Evolutionary conservation across 2,113 vertebrate species (phyloP).

Genomic region (Cryptomyrus ogoouensis): DNA sequence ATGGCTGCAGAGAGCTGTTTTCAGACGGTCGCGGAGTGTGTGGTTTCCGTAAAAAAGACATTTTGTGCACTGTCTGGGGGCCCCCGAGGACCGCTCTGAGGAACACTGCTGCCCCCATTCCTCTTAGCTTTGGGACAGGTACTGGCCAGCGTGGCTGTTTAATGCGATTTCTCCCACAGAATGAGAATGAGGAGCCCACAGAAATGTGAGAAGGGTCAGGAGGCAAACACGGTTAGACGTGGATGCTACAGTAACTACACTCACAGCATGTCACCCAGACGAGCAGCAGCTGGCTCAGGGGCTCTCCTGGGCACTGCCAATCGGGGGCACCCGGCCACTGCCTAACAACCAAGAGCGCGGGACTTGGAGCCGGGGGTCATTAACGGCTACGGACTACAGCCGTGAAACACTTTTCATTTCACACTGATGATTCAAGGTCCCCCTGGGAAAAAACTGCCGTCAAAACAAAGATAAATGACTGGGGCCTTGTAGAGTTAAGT

Average conservation of each 20-base stretch:
- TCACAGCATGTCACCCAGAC: neutral
- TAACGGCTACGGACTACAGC: neutral
- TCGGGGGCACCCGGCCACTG: neutral
- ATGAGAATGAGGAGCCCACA: neutral
- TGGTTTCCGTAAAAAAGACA: neutral
- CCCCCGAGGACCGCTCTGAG: neutral
- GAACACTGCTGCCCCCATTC: neutral
- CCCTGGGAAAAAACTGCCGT: neutral
- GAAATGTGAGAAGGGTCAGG: neutral
- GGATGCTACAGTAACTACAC: neutral
- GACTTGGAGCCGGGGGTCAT: neutral
- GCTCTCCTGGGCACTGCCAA: neutral
- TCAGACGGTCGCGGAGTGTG: neutral
- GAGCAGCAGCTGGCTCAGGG: neutral
- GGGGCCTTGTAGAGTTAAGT: neutral
- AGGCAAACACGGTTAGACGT: neutral
- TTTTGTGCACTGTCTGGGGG: neutral
- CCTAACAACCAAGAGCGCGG: neutral
- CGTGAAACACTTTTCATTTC: neutral
- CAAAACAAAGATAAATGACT: neutral
- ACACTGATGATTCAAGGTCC: neutral
- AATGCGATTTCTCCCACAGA: neutral
- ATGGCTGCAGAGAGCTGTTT: neutral
- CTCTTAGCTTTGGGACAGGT: neutral
- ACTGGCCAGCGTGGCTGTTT: neutral